Evolutionary conservation across 30 jellyfish, hydroid and myxozoan genomes (phyloP), one percentile per base, ranked within the genome.

Genomic region (Aurelia aurita complex sp. Pacific): DNA sequence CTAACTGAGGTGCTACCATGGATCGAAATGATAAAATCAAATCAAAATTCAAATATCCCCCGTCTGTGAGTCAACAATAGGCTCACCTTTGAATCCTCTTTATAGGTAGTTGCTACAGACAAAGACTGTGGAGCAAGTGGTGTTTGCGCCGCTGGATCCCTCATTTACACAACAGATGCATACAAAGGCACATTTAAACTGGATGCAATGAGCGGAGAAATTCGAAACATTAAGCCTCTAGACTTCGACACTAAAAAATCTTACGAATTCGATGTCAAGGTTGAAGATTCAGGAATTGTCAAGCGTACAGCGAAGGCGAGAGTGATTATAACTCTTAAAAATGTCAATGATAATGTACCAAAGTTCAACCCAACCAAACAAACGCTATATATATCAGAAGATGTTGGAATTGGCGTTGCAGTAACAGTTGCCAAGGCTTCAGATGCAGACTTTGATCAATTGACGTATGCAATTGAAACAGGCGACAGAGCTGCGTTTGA

Each of bases 311-410:
- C 97, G 1, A 77, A 73, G 13, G 93, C 99, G 52, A 96, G 90
- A 29, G 97, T 94, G 16, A 74, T 84, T 29, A 80, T 94, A 35
- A 51, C 92, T 7, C 80, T 94, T 3, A 64, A 81, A 61, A 82
- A 90, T 64, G 99, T 85, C 14, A 94, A 94, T 76, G 99, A 94
- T 74, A 94, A 94, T 61, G 38, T 85, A 9, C 99, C 99, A 5
- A 86, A 63, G 17, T 94, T 94, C 91, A 81, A 64, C 23, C 96
- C 97, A 32, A 67, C 69, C 51, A 35, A 23, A 5, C 85, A 73
- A 23, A 73, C 80, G 18, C 72, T 85, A 1, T 80, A 80, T 67
- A 62, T 94, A 1, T 81, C 94, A 2, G 99, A 89, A 59, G 74
- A 69, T 46, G 79, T 85, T 7, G 52, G 23, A 18, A 18, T 38